Percentiles rank a stretch among this genome's conserved stretches.
These are phyloP conservation scores for Torymus tubicola DNA, from an alignment of 2,888 invertebrate species.

Conservation along the genomic window DNA sequence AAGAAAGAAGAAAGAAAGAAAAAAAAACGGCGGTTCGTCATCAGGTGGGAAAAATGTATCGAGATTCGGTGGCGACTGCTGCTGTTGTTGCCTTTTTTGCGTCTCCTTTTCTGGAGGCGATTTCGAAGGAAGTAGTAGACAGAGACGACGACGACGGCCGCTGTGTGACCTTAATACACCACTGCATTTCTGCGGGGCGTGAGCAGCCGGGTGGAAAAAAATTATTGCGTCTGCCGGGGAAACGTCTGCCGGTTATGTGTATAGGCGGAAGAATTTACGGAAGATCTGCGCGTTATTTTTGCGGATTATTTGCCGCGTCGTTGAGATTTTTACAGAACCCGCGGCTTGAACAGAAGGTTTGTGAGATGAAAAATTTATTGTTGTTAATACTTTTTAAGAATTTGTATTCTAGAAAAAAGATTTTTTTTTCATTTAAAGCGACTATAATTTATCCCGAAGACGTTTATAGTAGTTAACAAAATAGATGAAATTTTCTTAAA, in stretches of 20 bases:
- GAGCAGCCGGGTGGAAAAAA: constrained; percentile 36
- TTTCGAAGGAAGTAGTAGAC: no score
- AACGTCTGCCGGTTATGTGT: neutral
- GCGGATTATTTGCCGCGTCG: neutral
- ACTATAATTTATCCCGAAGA: no score
- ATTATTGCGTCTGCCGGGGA: constrained; percentile 32
- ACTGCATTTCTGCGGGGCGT: constrained; percentile 16
- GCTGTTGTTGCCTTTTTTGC: neutral
- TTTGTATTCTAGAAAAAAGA: no score
- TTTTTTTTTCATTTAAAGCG: no score
- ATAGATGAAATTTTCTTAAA: no score
- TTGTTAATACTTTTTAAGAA: no score
- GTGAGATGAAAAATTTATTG: no score
- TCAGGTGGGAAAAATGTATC: constrained; percentile 38
- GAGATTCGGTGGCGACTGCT: constrained; percentile 5
- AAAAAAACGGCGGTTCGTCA: constrained; percentile 10
- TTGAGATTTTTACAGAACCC: neutral
- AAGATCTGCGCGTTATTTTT: neutral
- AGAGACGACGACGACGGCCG: neutral
- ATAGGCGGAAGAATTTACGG: constrained; percentile 7
- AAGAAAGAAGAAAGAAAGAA: constrained; percentile 34
- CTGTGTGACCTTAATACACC: constrained; percentile 39
- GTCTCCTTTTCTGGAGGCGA: no score
- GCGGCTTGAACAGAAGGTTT: no score
- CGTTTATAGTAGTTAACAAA: no score